These are phyloP conservation scores for Xylocopa sonorina DNA, from an alignment of 1,140 invertebrate genomes.

Conservation along the genomic window DNA sequence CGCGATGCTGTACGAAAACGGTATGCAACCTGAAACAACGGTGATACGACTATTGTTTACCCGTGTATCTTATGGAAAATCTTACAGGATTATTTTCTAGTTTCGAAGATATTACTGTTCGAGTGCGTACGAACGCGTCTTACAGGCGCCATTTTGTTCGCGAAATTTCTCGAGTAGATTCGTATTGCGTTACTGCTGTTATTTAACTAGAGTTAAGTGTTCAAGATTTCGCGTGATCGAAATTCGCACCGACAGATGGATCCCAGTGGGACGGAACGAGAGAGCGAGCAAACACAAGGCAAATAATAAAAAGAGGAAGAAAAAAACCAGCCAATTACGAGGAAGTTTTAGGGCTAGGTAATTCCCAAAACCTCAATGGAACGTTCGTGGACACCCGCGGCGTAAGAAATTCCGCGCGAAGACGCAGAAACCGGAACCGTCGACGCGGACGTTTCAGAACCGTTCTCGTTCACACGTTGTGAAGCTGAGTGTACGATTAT, in stretches of 20 bases:
- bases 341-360: background rate
- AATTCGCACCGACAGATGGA: background rate
- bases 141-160: background rate
- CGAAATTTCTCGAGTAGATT: background rate
- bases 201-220: background rate
- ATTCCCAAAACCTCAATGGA: conserved; percentile 45
- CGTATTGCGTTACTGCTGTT: background rate
- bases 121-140: background rate
- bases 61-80: conserved; percentile 12
- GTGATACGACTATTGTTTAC: conserved; percentile 37
- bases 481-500: conserved; percentile 81
- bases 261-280: background rate
- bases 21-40: background rate
- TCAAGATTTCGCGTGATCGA: background rate
- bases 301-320: background rate
- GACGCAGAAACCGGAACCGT: conserved; percentile 45
- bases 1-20: background rate
- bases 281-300: background rate
- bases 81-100: background rate
- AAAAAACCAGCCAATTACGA: conserved; percentile 40
- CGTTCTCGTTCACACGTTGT: conserved; percentile 80
- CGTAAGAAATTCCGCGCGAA: conserved; percentile 47
- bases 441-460: conserved; percentile 68
- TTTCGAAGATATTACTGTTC: background rate
- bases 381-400: conserved; percentile 38